phyloP scores from a whole-genome alignment of 2,888 invertebrate genomes.

The Acleris literana region DNA sequence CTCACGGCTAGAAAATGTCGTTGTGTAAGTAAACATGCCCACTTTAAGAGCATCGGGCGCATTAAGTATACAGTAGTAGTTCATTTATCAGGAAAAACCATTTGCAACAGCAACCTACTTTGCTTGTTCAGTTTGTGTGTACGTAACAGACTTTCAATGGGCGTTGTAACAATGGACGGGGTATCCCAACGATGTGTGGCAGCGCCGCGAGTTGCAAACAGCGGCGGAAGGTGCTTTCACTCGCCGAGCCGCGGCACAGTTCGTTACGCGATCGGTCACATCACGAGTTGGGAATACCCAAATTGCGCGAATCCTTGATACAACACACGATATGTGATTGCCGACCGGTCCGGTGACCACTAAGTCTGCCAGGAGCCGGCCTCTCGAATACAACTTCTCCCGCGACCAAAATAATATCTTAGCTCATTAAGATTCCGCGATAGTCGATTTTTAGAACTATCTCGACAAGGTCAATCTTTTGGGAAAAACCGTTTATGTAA shows the following conservation, averaged over 20 bases:
- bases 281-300: slow-evolving; percentile 68
- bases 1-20: too few species aligned
- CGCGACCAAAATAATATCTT: slow-evolving; percentile 17
- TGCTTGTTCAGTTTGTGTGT: slow-evolving; percentile 11
- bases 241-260: slow-evolving; percentile 44
- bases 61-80: too few species aligned
- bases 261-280: slow-evolving; percentile 52
- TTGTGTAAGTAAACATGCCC: too few species aligned
- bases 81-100: slow-evolving; percentile 40
- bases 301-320: slow-evolving; percentile 41
- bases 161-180: slow-evolving; percentile 49
- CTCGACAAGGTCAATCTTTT: slow-evolving; percentile 44
- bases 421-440: slow-evolving; percentile 30
- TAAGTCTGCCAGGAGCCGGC: slow-evolving; percentile 24
- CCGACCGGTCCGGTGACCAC: slow-evolving; percentile 42
- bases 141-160: slow-evolving; percentile 48
- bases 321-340: slow-evolving; percentile 34
- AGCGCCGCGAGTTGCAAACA: slow-evolving; percentile 36
- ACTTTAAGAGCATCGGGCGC: neutral
- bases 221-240: slow-evolving; percentile 60
- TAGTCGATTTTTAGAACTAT: slow-evolving; percentile 45
- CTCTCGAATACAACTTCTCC: slow-evolving; percentile 3
- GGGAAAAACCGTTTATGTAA: slow-evolving; percentile 64
- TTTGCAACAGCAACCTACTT: slow-evolving; percentile 32
- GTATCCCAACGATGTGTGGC: slow-evolving; percentile 51